Percentiles rank a stretch among this genome's conserved stretches.
Evolutionary conservation across 2,113 vertebrate species (phyloP).

Genomic region (Gymnocephalus cernua): DNA sequence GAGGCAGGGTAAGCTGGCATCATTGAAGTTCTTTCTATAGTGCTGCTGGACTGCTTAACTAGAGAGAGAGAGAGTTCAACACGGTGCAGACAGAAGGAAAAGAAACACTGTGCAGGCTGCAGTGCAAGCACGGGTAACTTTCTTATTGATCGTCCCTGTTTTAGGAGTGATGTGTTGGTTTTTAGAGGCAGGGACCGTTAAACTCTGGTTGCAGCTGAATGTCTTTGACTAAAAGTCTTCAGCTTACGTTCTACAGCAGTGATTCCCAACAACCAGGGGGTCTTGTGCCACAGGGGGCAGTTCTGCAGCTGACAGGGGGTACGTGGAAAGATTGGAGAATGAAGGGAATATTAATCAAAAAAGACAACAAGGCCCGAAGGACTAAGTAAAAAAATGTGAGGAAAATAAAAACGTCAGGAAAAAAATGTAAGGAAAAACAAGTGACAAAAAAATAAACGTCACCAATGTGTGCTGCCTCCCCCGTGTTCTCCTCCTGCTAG

Average conservation of each 20-base stretch:
- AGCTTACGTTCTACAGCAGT: not conserved
- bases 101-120: not conserved
- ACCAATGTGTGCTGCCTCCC: too few species aligned
- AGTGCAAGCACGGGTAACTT: not conserved
- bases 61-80: slow-evolving; percentile 1
- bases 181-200: not conserved
- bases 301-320: not conserved
- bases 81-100: not conserved
- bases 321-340: not conserved
- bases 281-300: accelerated
- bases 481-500: too few species aligned
- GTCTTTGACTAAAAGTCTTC: not conserved
- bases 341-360: too few species aligned
- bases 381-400: too few species aligned
- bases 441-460: too few species aligned
- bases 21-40: slow-evolving; percentile 9
- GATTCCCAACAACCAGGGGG: not conserved
- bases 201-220: not conserved
- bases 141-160: not conserved
- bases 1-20: slow-evolving; percentile 31
- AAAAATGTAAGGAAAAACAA: too few species aligned
- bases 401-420: too few species aligned
- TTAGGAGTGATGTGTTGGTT: not conserved
- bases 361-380: too few species aligned
- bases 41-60: not conserved